Conservation (phyloP, 2,113 vertebrate genomes). For the rabbit (Oryctolagus cuniculus) region DNA sequence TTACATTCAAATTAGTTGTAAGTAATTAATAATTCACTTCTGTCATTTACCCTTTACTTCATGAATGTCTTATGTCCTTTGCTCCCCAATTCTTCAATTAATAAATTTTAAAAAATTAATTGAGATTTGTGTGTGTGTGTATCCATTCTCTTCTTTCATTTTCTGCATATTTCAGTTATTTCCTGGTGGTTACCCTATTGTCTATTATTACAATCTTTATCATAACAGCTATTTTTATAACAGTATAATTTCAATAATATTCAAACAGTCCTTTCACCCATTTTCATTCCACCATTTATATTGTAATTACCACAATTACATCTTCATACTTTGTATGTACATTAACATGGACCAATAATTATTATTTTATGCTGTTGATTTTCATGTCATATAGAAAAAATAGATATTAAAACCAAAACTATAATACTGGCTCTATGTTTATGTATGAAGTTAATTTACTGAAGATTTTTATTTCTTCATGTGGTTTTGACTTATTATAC, state of each 20-base stretch:
- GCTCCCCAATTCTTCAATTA: neutral
- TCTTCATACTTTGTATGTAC: neutral
- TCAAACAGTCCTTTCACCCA: neutral
- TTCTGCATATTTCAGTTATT: neutral
- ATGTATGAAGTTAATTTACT: neutral
- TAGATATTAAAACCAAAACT: neutral
- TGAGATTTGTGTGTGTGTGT: neutral
- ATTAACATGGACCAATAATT: neutral
- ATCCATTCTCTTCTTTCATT: neutral
- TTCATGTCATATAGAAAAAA: neutral
- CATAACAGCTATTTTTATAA: neutral
- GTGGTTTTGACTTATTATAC: neutral
- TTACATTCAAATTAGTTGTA: neutral
- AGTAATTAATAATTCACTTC: neutral
- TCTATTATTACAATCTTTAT: neutral
- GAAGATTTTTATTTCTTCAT: neutral
- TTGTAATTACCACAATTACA: neutral
- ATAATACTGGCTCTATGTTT: neutral
- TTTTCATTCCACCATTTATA: neutral
- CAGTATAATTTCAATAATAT: neutral
- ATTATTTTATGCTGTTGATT: neutral
- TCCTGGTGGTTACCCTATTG: neutral
- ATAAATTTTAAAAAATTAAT: neutral
- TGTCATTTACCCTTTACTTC: neutral
- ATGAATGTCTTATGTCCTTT: neutral